A percentile compares a stretch with the other conserved stretches of the same genome.
Evolutionary conservation across 2,888 invertebrate species (phyloP).

Genomic region (Sarcophaga caerulescens): DNA sequence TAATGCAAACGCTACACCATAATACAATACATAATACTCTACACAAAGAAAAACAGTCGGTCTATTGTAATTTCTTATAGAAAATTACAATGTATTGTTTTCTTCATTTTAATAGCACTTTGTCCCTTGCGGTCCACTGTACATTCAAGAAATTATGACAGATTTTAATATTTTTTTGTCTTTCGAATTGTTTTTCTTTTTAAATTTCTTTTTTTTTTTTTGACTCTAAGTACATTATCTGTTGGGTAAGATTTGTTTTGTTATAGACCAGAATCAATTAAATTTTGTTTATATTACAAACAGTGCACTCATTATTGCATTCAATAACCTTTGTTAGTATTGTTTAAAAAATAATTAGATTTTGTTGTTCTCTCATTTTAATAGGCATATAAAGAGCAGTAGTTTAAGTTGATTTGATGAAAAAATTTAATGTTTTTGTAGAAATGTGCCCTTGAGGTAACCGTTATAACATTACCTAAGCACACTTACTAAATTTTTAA

Average conservation of each 20-base stretch:
- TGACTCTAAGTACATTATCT: background rate
- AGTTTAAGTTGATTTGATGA: background rate
- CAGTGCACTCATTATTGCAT: background rate
- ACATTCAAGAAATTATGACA: background rate
- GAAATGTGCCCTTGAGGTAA: no score
- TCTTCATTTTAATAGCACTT: no score
- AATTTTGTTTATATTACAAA: background rate
- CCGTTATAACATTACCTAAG: no score
- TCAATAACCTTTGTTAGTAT: no score
- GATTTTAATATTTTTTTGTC: background rate
- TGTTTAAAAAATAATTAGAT: no score
- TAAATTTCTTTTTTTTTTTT: constrained; percentile 1
- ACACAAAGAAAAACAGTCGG: no score
- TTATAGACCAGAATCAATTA: constrained; percentile 44
- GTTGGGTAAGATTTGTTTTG: constrained; percentile 34
- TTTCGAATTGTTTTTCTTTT: constrained; percentile 10
- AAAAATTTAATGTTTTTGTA: background rate
- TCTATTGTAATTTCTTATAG: no score
- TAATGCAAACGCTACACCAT: no score
- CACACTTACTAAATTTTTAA: no score
- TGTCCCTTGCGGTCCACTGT: no score
- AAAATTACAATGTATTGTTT: no score
- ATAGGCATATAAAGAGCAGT: background rate
- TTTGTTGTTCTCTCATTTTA: background rate
- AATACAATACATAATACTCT: no score